These are phyloP conservation scores for Drosophila pectinifera DNA, from an alignment of 1,140 invertebrate genomes.

Conservation along the genomic window DNA sequence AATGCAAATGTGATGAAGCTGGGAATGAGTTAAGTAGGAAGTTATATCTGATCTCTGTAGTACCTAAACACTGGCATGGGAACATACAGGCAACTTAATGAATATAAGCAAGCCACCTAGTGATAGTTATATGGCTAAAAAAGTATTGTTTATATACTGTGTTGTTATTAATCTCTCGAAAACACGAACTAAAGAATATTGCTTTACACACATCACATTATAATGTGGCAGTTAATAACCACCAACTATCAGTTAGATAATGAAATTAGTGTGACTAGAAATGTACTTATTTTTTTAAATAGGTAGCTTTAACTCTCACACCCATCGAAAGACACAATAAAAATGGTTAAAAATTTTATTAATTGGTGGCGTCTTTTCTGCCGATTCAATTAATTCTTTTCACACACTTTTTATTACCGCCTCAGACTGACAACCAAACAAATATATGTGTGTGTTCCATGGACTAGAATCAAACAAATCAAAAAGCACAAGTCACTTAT, in stretches of 20 bases:
- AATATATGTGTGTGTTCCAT: not conserved
- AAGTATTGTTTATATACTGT: not conserved
- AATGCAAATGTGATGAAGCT: slow-evolving; percentile 28
- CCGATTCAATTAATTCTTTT: slow-evolving; percentile 20
- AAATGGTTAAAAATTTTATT: not conserved
- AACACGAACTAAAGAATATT: not conserved
- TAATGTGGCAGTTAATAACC: not conserved
- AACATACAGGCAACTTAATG: not conserved
- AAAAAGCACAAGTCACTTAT: slow-evolving; percentile 23
- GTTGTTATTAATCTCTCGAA: not conserved
- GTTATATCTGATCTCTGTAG: slow-evolving; percentile 1
- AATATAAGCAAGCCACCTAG: too few species aligned
- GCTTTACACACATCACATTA: not conserved
- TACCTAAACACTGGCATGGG: not conserved
- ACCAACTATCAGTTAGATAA: not conserved
- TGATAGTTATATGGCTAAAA: too few species aligned
- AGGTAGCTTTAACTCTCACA: too few species aligned
- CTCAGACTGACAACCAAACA: not conserved
- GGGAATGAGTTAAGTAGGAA: slow-evolving; percentile 30
- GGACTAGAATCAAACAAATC: slow-evolving; percentile 16
- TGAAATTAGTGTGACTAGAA: too few species aligned
- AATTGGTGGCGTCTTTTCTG: not conserved
- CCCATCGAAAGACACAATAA: slow-evolving; percentile 3
- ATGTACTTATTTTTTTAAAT: too few species aligned
- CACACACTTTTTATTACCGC: slow-evolving; percentile 31